phyloP scores from a whole-genome alignment of 2,888 invertebrate genomes.

The Papilio demoleus region DNA sequence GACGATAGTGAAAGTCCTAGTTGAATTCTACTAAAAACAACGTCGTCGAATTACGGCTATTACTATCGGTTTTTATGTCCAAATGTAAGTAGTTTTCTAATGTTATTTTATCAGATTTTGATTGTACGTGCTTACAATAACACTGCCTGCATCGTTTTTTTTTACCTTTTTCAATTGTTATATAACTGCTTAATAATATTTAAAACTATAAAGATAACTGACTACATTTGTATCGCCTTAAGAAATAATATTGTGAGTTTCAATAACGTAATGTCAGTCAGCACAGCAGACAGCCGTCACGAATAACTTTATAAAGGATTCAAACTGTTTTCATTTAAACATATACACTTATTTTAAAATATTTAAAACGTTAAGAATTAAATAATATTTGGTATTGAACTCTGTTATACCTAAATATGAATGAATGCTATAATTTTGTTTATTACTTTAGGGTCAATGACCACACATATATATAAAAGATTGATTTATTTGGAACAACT shows the following conservation, averaged over 20 bases:
- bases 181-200: too few relatives aligned
- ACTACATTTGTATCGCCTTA: neutral
- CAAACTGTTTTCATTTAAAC: conserved; percentile 11
- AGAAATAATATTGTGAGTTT: conserved; percentile 12
- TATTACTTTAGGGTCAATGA: neutral
- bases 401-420: neutral
- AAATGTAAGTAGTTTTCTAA: too few relatives aligned
- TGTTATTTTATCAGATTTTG: too few relatives aligned
- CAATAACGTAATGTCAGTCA: neutral
- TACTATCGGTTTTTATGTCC: too few relatives aligned
- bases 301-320: conserved; percentile 19
- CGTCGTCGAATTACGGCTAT: too few relatives aligned
- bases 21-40: too few relatives aligned
- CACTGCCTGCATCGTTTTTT: too few relatives aligned
- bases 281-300: conserved; percentile 1
- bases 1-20: too few relatives aligned
- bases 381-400: neutral
- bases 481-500: too few relatives aligned
- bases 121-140: too few relatives aligned
- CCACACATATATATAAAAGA: too few relatives aligned
- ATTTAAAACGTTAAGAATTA: neutral
- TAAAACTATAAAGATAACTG: neutral
- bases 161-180: too few relatives aligned
- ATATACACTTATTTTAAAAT: conserved; percentile 8
- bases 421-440: neutral